A percentile compares a stretch with the other conserved stretches of the same genome.
These are phyloP conservation scores for Piaya cayana DNA, from an alignment of 2,113 vertebrate genomes.

Conservation along the genomic window DNA sequence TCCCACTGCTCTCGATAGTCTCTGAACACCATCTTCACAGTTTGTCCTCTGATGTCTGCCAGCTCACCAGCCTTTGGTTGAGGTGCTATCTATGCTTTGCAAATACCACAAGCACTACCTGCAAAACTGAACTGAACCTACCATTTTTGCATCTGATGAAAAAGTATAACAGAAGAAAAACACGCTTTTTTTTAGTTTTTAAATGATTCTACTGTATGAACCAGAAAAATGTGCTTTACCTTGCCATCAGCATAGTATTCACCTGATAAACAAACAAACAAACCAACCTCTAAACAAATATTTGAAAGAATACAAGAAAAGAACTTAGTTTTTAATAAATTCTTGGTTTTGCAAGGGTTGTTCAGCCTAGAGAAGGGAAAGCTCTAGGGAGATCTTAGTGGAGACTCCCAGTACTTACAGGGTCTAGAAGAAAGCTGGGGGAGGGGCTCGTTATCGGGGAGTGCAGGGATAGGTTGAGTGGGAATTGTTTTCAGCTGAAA, in stretches of 20 bases:
- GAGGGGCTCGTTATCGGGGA: too few relatives aligned
- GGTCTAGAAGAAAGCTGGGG: too few relatives aligned
- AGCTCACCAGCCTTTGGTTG: background rate
- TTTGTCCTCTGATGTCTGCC: background rate
- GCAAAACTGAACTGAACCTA: background rate
- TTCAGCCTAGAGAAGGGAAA: too few relatives aligned
- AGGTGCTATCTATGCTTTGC: background rate
- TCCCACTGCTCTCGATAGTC: background rate
- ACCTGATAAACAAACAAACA: background rate
- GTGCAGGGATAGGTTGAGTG: too few relatives aligned
- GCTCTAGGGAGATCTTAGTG: too few relatives aligned
- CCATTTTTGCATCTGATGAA: background rate
- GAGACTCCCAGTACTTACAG: too few relatives aligned
- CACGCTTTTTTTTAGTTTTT: background rate
- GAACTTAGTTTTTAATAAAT: background rate
- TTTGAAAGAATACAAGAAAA: background rate
- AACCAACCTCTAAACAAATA: background rate
- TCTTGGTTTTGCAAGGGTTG: background rate
- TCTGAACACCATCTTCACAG: fast-evolving
- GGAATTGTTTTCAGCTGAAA: too few relatives aligned
- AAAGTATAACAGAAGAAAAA: background rate
- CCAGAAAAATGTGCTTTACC: background rate
- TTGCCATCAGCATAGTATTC: background rate
- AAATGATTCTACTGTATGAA: background rate
- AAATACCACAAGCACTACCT: background rate